Base-by-base conservation (phyloP, 2,888 invertebrate species). In the Parasteatoda lunata region DNA sequence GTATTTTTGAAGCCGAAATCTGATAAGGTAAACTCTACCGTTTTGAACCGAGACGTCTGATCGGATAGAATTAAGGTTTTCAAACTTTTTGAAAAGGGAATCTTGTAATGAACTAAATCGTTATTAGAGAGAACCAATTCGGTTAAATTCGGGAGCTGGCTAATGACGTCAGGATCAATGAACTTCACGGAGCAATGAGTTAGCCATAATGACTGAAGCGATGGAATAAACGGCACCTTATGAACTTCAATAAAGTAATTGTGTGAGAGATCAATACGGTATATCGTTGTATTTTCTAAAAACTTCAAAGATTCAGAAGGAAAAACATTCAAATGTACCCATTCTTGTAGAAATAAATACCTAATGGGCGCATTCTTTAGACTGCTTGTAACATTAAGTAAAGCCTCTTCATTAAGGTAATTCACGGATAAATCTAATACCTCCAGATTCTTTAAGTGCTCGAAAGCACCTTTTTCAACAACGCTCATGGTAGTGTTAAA, bases 281-380 rank as follows among this genome's bases (percentile, higher is more conserved):
- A 7, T 47, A 83, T 70, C 4, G 70, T 15, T 45, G 65, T 77
- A 68, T 83, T 83, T 83, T 49, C 6, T 13, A 83, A 15, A 71
- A 15, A 66, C 11, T 11, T 11, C 30, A 83, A n/a, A 7, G 77
- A 68, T 4, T 71, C 65, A 51, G 8, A 5, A 45, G 83, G 83
- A n/a, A 83, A 83, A 4, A 11, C 15, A n/a, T n/a, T 64, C 11
- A 83, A n/a, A 13, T n/a, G 11, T 45, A 51, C 13, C 7, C 77
- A 49, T 5, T 51, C 5, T 52, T 51, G 4, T 49, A 71, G 15
- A 45, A n/a, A 49, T 6, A 77, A 11, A 47, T 8, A 9, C 65
- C 64, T 13, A 4, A 83, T 66, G 7, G 47, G 13, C 52, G 73
- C 45, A 15, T 70, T 45, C 52, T 7, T 1, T 9, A 83, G 48